These are phyloP conservation scores for Dynastes tityus DNA, from an alignment of 2,888 invertebrate genomes.

Conservation along the genomic window DNA sequence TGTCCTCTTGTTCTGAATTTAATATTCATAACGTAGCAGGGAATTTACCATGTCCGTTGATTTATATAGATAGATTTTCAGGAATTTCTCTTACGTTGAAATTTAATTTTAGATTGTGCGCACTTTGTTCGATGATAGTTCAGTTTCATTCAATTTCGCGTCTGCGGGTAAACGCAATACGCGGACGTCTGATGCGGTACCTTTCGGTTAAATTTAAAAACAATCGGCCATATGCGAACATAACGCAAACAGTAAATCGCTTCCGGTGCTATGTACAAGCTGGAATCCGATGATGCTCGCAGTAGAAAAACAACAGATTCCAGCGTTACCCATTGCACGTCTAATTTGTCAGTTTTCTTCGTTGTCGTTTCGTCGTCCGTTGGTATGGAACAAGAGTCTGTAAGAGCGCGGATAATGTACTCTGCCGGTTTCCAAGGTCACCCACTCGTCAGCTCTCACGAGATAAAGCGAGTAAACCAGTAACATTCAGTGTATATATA, in stretches of 20 bases:
- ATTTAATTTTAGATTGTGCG: slow-evolving; percentile 47
- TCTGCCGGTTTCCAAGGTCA: slow-evolving; percentile 40
- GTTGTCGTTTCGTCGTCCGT: slow-evolving; percentile 11
- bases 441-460: slow-evolving; percentile 41
- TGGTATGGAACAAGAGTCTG: slow-evolving; percentile 19
- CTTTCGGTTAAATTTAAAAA: slow-evolving; percentile 22
- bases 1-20: not conserved
- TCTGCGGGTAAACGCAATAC: not conserved
- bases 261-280: slow-evolving; percentile 19
- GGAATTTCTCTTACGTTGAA: slow-evolving; percentile 43
- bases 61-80: slow-evolving; percentile 39
- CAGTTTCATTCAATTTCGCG: slow-evolving; percentile 27
- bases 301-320: slow-evolving; percentile 8
- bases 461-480: slow-evolving; percentile 27
- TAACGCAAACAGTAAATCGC: not conserved
- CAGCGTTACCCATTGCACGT: not conserved
- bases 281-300: slow-evolving; percentile 2
- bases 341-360: slow-evolving; percentile 36
- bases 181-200: not conserved
- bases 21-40: not conserved
- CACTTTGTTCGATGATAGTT: slow-evolving; percentile 23
- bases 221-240: slow-evolving; percentile 26
- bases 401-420: slow-evolving; percentile 34
- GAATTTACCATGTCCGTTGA: slow-evolving; percentile 16
- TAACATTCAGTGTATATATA: slow-evolving; percentile 27